Evolutionary conservation across 92 coral and sea anemone species (phyloP).

Genomic region (Bergia sp.): DNA sequence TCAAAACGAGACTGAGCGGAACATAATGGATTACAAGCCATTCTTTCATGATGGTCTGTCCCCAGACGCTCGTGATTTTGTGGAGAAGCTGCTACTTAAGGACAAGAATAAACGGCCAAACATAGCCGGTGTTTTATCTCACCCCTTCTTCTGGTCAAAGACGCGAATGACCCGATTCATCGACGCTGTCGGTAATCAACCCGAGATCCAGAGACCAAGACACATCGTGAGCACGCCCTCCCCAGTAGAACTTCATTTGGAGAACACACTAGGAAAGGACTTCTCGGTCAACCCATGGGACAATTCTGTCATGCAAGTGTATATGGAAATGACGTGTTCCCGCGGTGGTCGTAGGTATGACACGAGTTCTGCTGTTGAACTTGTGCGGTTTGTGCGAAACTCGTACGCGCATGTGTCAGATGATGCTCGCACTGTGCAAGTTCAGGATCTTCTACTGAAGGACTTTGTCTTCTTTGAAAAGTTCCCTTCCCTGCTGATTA

Average conservation of each 20-base stretch:
- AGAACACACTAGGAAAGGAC: background rate
- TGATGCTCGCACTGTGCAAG: no score
- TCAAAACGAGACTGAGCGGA: conserved; percentile 38
- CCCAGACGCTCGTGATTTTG: conserved; percentile 45
- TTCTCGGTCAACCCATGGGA: background rate
- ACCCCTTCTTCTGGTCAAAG: conserved; percentile 56
- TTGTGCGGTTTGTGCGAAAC: background rate
- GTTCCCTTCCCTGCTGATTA: no score
- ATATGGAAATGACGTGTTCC: background rate
- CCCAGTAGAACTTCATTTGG: background rate
- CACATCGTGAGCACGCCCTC: background rate
- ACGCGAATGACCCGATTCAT: conserved; percentile 41
- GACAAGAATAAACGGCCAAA: conserved; percentile 41
- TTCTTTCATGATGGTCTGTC: conserved; percentile 2
- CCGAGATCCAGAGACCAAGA: conserved; percentile 32
- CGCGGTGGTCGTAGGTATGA: background rate
- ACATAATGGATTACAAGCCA: conserved; percentile 27
- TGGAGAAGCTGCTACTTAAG: conserved; percentile 27
- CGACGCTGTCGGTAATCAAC: conserved; percentile 52
- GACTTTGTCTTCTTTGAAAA: no score
- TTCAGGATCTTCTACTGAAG: no score
- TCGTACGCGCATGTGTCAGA: background rate
- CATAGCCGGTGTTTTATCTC: conserved; percentile 19
- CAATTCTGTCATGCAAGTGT: background rate
- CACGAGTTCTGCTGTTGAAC: background rate